Percentiles rank a stretch among this genome's conserved stretches.
phyloP scores from a whole-genome alignment of 2,888 invertebrate genomes.

The Euzophera pinguis region DNA sequence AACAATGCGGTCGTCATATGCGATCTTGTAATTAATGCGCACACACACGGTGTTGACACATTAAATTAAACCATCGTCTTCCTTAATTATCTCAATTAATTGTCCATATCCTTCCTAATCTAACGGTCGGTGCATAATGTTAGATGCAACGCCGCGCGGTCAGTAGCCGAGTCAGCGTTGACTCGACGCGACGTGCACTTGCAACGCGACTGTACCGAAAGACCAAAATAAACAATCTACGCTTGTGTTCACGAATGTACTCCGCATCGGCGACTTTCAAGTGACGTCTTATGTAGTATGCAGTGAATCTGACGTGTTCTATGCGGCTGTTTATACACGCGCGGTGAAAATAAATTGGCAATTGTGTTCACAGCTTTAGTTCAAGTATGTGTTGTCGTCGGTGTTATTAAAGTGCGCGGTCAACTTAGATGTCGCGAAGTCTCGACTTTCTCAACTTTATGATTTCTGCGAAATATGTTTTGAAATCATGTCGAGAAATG shows the following conservation, averaged over 20 bases:
- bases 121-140: conserved; percentile 56
- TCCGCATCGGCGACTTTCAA: conserved; percentile 6
- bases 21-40: neutral
- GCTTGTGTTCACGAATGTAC: conserved; percentile 20
- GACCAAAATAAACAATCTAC: conserved; percentile 53
- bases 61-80: conserved; percentile 15
- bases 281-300: neutral
- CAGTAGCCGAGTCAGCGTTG: conserved; percentile 73
- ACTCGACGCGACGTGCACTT: conserved; percentile 52
- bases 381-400: neutral
- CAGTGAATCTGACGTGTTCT: neutral
- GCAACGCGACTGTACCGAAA: conserved; percentile 54
- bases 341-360: conserved; percentile 2
- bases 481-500: neutral
- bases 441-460: conserved; percentile 3
- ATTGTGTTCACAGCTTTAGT: neutral
- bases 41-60: conserved; percentile 6
- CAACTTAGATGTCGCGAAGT: conserved; percentile 1
- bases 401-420: conserved; percentile 5
- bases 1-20: neutral
- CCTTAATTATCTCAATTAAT: conserved; percentile 22
- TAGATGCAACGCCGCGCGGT: conserved; percentile 61
- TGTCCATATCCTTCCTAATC: conserved; percentile 54
- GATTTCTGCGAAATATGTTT: neutral
- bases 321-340: neutral